Percentiles rank a stretch among this genome's conserved stretches.
Conservation (phyloP, 2,797 vertebrate species). For the Fistularia tabacaria region DNA sequence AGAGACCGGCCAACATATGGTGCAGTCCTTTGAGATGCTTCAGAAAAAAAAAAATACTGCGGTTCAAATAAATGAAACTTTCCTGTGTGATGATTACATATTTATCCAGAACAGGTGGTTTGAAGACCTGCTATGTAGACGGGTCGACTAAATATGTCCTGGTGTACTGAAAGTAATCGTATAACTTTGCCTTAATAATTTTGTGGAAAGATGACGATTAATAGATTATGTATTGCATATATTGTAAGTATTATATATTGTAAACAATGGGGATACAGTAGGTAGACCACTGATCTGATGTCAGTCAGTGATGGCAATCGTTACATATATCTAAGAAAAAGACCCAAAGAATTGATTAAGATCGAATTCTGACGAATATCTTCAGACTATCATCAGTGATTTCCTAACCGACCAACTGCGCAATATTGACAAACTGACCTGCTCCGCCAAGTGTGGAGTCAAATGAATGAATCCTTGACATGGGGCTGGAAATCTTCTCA, state of each 20-base stretch:
- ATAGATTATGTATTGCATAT: no score
- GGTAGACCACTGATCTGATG: no score
- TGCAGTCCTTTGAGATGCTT: slow-evolving; percentile 22
- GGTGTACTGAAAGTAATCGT: no score
- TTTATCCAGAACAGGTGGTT: slow-evolving; percentile 1
- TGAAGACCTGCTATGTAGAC: slow-evolving; percentile 3
- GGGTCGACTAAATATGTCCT: background rate
- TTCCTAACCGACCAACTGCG: no score
- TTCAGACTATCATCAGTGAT: no score
- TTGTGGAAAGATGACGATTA: background rate
- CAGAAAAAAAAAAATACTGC: slow-evolving; percentile 11
- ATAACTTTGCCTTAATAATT: background rate
- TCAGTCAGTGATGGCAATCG: no score
- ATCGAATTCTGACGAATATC: no score
- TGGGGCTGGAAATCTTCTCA: slow-evolving; percentile 26
- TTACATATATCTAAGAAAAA: no score
- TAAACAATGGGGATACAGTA: no score
- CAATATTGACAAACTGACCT: no score
- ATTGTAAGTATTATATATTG: no score
- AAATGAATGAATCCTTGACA: background rate
- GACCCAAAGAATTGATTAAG: no score
- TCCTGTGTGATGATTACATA: slow-evolving; percentile 14
- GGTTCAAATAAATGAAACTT: slow-evolving; percentile 18
- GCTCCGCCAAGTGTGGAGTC: background rate
- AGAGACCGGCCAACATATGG: slow-evolving; percentile 21